These are phyloP conservation scores for Campoplex nolae DNA, from an alignment of 2,888 invertebrate genomes.

Conservation along the genomic window DNA sequence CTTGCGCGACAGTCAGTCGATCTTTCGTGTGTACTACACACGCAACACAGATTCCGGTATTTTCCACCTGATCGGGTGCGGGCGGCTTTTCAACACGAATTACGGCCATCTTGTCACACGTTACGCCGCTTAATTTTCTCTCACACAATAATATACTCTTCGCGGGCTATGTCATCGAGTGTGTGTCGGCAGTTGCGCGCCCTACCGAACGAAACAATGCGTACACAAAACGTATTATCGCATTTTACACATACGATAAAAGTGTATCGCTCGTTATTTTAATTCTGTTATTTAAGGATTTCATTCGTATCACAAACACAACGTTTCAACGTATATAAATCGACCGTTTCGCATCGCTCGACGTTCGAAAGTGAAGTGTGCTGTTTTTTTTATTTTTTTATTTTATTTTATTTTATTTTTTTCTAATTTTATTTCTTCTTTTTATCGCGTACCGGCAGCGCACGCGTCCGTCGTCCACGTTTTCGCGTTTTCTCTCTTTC, in stretches of 20 bases:
- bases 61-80: constrained; percentile 82
- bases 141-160: not conserved
- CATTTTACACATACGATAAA: not conserved
- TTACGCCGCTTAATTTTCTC: constrained; percentile 40
- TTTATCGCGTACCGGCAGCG: constrained; percentile 49
- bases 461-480: constrained; percentile 52
- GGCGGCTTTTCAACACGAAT: constrained; percentile 73
- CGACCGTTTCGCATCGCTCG: constrained; percentile 9
- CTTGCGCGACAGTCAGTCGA: constrained; percentile 80
- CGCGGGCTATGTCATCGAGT: constrained; percentile 18
- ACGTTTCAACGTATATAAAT: not conserved
- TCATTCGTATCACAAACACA: not conserved
- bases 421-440: not conserved
- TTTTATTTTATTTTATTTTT: not conserved
- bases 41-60: constrained; percentile 79
- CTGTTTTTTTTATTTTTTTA: not conserved
- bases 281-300: not conserved
- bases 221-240: not conserved
- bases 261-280: not conserved
- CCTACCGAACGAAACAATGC: constrained; percentile 10
- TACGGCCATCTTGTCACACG: constrained; percentile 77
- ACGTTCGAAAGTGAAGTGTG: constrained; percentile 15
- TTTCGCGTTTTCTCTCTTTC: constrained; percentile 53
- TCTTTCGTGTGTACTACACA: constrained; percentile 75
- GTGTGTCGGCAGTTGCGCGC: constrained; percentile 4